Evolutionary conservation across 2,888 invertebrate species (phyloP).

Genomic region (Prosopocoilus inquinatus): DNA sequence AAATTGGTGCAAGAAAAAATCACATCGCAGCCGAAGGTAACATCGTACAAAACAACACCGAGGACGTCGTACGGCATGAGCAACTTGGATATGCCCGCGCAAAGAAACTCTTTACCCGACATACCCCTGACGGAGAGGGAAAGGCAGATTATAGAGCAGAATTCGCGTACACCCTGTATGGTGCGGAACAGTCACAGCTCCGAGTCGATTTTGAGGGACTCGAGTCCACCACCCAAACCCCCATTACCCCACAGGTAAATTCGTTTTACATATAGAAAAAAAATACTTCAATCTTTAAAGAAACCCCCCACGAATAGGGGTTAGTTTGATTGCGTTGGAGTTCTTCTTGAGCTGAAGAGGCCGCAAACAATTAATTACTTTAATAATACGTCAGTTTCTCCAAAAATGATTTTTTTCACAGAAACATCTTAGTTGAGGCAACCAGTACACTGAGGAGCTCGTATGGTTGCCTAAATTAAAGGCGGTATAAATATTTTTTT

Average conservation of each 20-base stretch:
- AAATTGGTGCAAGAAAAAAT: conserved; percentile 56
- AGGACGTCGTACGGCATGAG: conserved; percentile 47
- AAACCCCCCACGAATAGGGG: too few species aligned
- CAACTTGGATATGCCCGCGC: conserved; percentile 52
- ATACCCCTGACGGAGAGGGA: conserved; percentile 81
- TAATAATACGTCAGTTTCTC: too few species aligned
- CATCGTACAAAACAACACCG: conserved; percentile 47
- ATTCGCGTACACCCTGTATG: conserved; percentile 44
- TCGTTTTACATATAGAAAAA: too few species aligned
- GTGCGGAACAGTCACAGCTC: conserved; percentile 77
- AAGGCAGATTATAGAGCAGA: conserved; percentile 63
- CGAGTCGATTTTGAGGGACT: conserved; percentile 72
- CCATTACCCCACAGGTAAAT: conserved; percentile 75
- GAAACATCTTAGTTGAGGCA: too few species aligned
- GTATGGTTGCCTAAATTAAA: too few species aligned
- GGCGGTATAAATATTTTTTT: too few species aligned
- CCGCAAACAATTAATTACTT: too few species aligned
- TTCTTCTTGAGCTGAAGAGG: too few species aligned
- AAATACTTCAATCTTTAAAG: too few species aligned
- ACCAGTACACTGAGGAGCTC: too few species aligned
- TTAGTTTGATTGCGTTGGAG: too few species aligned
- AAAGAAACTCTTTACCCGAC: conserved; percentile 72
- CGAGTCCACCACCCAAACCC: conserved; percentile 82
- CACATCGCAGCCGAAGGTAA: conserved; percentile 47
- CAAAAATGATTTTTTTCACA: too few species aligned